Evolutionary conservation across 1,140 invertebrate species (phyloP).

Genomic region (Argopecten irradians): DNA sequence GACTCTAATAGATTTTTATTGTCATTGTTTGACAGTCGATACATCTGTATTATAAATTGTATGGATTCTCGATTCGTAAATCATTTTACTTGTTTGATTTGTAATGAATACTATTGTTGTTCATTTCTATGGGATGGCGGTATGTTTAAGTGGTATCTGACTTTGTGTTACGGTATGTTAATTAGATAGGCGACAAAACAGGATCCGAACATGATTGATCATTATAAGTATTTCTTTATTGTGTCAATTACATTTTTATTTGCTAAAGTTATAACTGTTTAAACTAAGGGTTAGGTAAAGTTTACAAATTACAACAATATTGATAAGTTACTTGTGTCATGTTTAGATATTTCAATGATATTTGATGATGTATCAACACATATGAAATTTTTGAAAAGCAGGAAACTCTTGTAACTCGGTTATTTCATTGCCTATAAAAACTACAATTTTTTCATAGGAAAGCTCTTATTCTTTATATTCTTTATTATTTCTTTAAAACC

Average conservation of each 20-base stretch:
- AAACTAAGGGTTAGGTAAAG: background rate
- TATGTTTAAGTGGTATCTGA: background rate
- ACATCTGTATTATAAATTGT: slow-evolving; percentile 9
- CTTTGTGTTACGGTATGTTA: background rate
- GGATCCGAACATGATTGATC: background rate
- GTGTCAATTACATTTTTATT: background rate
- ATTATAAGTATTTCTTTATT: background rate
- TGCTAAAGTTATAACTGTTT: background rate
- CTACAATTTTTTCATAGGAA: too few species aligned
- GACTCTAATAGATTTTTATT: slow-evolving; percentile 17
- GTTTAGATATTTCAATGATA: too few species aligned
- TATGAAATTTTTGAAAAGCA: too few species aligned
- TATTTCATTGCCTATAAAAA: too few species aligned
- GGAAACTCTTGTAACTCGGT: too few species aligned
- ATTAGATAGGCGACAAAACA: background rate
- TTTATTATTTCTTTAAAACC: too few species aligned
- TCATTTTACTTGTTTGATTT: slow-evolving; percentile 18
- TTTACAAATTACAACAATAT: background rate
- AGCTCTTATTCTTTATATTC: too few species aligned
- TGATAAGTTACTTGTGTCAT: too few species aligned
- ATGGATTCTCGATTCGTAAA: slow-evolving; percentile 1
- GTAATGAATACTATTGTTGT: background rate
- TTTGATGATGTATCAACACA: too few species aligned
- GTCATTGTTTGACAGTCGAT: background rate
- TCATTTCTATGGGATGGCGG: background rate